Conservation (phyloP, 1,140 invertebrate genomes). For the Bacillus rossius region DNA sequence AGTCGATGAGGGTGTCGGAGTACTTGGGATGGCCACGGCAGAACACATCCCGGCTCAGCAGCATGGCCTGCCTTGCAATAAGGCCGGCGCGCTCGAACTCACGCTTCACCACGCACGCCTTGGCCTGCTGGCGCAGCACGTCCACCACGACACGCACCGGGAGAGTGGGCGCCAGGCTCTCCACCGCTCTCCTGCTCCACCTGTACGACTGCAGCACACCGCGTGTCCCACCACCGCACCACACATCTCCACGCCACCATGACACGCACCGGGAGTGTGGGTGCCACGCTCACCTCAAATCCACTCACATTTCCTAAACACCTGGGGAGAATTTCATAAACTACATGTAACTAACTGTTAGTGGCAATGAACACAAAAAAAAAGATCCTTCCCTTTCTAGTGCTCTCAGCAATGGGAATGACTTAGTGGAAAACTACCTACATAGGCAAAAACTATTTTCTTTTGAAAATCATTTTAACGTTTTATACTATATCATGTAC, state of each 20-base stretch:
- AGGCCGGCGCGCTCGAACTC: slow-evolving; percentile 73
- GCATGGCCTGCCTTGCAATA: slow-evolving; percentile 74
- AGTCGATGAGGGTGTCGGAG: slow-evolving; percentile 78
- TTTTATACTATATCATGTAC: neutral
- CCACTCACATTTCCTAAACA: too few relatives aligned
- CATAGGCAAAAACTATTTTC: neutral
- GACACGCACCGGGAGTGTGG: slow-evolving; percentile 44
- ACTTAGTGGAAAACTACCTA: too few relatives aligned
- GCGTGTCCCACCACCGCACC: neutral
- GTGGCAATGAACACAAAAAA: too few relatives aligned
- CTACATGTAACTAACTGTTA: too few relatives aligned
- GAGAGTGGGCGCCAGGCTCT: slow-evolving; percentile 53
- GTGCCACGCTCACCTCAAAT: slow-evolving; percentile 54
- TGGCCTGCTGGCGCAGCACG: slow-evolving; percentile 74
- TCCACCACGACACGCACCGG: slow-evolving; percentile 62
- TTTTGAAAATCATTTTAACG: neutral
- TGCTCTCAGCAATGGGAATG: too few relatives aligned
- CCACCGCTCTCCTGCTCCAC: slow-evolving; percentile 68
- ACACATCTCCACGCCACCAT: neutral
- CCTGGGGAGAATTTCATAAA: too few relatives aligned
- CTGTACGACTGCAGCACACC: slow-evolving; percentile 45
- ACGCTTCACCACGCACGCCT: slow-evolving; percentile 81
- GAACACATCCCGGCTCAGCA: slow-evolving; percentile 62
- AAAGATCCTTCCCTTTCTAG: too few relatives aligned
- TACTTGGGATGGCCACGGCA: slow-evolving; percentile 69